phyloP scores from a whole-genome alignment of 2,113 vertebrate species.

The Erpornis zantholeuca region DNA sequence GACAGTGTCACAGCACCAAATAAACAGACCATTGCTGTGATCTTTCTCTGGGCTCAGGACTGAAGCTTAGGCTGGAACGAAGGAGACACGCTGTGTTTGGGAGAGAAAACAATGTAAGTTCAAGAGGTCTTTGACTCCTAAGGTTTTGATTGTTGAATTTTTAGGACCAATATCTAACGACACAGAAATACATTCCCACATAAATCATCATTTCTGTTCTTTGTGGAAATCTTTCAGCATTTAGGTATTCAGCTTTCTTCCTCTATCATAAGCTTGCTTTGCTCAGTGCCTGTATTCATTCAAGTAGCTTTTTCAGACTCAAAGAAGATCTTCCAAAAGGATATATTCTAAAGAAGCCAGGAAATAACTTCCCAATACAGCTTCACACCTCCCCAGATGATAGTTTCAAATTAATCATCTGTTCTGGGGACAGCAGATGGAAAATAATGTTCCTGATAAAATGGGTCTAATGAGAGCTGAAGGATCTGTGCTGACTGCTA shows the following conservation, averaged over 20 bases:
- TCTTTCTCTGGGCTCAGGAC: neutral
- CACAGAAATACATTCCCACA: neutral
- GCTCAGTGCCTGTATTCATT: neutral
- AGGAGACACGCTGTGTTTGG: neutral
- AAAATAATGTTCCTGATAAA: slow-evolving; percentile 26
- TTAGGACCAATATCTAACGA: neutral
- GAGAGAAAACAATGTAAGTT: neutral
- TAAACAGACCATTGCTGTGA: neutral
- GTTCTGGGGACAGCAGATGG: slow-evolving; percentile 7
- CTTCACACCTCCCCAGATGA: neutral
- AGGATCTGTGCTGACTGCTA: neutral
- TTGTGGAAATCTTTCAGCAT: neutral
- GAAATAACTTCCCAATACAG: neutral
- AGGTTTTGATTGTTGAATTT: neutral
- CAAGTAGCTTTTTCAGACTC: neutral
- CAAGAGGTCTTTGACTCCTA: neutral
- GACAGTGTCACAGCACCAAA: neutral
- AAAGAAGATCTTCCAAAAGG: neutral
- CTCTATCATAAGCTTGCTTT: neutral
- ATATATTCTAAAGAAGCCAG: neutral
- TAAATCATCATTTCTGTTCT: neutral
- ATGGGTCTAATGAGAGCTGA: neutral
- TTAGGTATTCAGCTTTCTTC: neutral
- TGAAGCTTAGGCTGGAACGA: neutral
- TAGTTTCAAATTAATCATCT: slow-evolving; percentile 34